Evolutionary conservation across 2,888 invertebrate genomes (phyloP).

Genomic region (Ennomos fuscantarius): DNA sequence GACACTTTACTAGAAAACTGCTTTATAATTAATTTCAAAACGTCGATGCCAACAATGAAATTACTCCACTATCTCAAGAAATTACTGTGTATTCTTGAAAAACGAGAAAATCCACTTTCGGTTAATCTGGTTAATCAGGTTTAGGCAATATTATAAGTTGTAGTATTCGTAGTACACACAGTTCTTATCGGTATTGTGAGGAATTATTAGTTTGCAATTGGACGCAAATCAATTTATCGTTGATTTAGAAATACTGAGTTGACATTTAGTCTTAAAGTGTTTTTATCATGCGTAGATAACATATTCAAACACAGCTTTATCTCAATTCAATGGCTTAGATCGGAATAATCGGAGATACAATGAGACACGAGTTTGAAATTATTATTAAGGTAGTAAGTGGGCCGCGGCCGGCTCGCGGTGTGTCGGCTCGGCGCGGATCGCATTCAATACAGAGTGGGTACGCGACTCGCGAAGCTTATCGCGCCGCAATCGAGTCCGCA

Average conservation of each 20-base stretch:
- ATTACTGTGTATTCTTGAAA: slow-evolving; percentile 65
- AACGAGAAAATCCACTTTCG: slow-evolving; percentile 71
- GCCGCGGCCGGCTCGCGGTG: slow-evolving; percentile 47
- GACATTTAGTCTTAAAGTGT: slow-evolving; percentile 24
- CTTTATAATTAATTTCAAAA: slow-evolving; percentile 30
- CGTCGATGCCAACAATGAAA: slow-evolving; percentile 63
- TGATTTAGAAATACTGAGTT: slow-evolving; percentile 27
- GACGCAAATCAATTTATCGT: too few species aligned
- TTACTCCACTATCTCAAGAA: slow-evolving; percentile 58
- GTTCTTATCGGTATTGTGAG: slow-evolving; percentile 46
- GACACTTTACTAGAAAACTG: slow-evolving; percentile 67
- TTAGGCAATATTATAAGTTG: slow-evolving; percentile 55
- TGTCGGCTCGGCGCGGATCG: slow-evolving; percentile 52
- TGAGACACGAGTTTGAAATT: slow-evolving; percentile 80
- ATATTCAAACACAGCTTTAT: slow-evolving; percentile 68
- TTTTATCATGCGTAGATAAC: slow-evolving; percentile 30
- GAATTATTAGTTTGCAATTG: slow-evolving; percentile 18
- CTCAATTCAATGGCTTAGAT: slow-evolving; percentile 77
- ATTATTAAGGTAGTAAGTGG: slow-evolving; percentile 78
- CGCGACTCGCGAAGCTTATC: slow-evolving; percentile 76
- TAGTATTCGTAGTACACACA: slow-evolving; percentile 53
- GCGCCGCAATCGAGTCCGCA: slow-evolving; percentile 81
- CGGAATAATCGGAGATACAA: slow-evolving; percentile 80
- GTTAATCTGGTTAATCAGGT: slow-evolving; percentile 69
- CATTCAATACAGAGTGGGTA: slow-evolving; percentile 72